Evolutionary conservation across 2,797 vertebrate species (phyloP).

Genomic region (Linurgus olivaceus): DNA sequence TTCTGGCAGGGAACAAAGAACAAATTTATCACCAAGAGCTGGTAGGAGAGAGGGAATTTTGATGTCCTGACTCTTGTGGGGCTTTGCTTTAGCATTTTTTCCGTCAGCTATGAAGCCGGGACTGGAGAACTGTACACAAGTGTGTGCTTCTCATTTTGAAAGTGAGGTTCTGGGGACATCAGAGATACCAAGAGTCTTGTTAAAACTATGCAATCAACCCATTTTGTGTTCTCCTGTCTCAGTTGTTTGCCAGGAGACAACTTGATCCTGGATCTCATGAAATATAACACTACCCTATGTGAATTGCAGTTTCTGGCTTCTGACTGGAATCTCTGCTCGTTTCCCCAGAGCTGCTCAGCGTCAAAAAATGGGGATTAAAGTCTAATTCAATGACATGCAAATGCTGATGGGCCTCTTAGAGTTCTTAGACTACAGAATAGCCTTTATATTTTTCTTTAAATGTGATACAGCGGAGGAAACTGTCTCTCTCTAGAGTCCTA

Average conservation of each 20-base stretch:
- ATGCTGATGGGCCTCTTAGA: not conserved
- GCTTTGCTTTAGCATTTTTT: not conserved
- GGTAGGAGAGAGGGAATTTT: not conserved
- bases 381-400: not conserved
- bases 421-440: not conserved
- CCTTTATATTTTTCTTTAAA: not conserved
- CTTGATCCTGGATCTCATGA: not conserved
- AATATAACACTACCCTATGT: not conserved
- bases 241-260: not conserved
- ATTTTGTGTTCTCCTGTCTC: not conserved
- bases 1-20: not conserved
- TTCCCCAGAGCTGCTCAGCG: not conserved
- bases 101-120: not conserved
- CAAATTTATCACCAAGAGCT: not conserved
- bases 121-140: not conserved
- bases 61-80: not conserved
- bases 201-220: not conserved
- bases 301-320: not conserved
- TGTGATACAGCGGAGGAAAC: not conserved
- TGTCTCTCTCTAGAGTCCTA: not conserved
- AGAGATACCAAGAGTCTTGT: not conserved
- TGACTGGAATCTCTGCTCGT: fast-evolving
- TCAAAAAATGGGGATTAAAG: not conserved
- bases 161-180: not conserved
- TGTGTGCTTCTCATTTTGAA: not conserved